A percentile compares a stretch with the other conserved stretches of the same genome.
These are phyloP conservation scores for Syrista parreyssii DNA, from an alignment of 2,888 invertebrate genomes.

Conservation along the genomic window DNA sequence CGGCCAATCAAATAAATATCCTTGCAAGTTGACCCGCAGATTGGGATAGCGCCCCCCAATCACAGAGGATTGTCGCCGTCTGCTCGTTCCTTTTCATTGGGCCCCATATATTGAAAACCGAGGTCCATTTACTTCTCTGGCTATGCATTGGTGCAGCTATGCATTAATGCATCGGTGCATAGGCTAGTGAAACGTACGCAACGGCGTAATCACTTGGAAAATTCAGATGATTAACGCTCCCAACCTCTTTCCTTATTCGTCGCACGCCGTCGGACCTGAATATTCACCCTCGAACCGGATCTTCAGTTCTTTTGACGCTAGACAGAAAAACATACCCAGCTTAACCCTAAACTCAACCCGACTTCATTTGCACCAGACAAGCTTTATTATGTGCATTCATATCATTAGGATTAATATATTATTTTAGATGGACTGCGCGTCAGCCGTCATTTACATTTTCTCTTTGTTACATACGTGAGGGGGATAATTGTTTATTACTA, in stretches of 20 bases:
- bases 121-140: neutral
- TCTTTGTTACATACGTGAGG: neutral
- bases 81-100: neutral
- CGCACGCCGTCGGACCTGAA: neutral
- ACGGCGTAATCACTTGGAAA: neutral
- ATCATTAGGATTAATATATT: neutral
- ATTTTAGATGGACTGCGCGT: neutral
- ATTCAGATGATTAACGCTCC: neutral
- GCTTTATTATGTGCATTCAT: neutral
- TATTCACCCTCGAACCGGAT: neutral
- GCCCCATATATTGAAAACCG: neutral
- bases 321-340: neutral
- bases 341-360: neutral
- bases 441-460: neutral
- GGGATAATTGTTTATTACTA: neutral
- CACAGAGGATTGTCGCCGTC: neutral
- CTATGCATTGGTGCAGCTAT: neutral
- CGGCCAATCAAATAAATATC: constrained; percentile 21
- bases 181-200: neutral
- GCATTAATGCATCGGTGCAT: no score
- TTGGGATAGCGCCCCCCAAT: constrained; percentile 11
- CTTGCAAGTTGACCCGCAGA: constrained; percentile 26
- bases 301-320: neutral
- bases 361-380: neutral
- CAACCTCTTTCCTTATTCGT: neutral